Base-by-base conservation (phyloP, 2,888 invertebrate genomes). In the Neoitamus cyanurus region DNA sequence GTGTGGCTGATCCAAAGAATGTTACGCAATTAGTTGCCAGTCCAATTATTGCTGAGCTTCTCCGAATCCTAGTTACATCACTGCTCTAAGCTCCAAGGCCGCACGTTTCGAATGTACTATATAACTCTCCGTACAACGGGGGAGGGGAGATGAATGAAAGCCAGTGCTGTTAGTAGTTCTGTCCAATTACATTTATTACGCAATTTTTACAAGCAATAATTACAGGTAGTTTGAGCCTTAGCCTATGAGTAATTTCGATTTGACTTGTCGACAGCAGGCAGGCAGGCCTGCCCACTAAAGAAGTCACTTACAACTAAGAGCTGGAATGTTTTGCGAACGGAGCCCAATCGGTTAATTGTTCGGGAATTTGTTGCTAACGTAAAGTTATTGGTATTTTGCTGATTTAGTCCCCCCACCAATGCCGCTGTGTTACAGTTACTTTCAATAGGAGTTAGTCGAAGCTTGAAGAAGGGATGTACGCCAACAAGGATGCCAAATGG, bases 261-360 rank as follows among this genome's bases (percentile, higher is more conserved):
- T 2, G 15, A 34, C 78, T 30, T n/a, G 9, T 58, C 78, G 31
- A n/a, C 31, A 69, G 15, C 6, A 20, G 20, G 42, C 9, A 4
- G 4, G 70, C 30, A 1, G n/a, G 31, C 13, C 11, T 31, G 2
- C 7, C 25, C 70, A 31, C 31, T 13, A 70, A 15, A 31, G 11
- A 25, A 30, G 13, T 30, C 11, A 15, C 28, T 9, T 69, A 69
- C 11, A 70, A 70, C 25, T 70, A 70, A 70, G 25, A 30, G 30
- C 25, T 78, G 78, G 78, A 78, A 78, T 78, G 78, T 78, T 78
- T n/a, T 20, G 9, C 46, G 78, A 48, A 78, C 58, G 78, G 78
- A 78, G 78, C 78, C 58, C 58, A 31, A 78, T 78, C 20, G 48
- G 28, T 34, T 78, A 58, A 48, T 42, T 37, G 73, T 58, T 34